Percentiles rank a stretch among this genome's conserved stretches.
Conservation (phyloP, 2,888 invertebrate genomes). For the Thyatira batis region DNA sequence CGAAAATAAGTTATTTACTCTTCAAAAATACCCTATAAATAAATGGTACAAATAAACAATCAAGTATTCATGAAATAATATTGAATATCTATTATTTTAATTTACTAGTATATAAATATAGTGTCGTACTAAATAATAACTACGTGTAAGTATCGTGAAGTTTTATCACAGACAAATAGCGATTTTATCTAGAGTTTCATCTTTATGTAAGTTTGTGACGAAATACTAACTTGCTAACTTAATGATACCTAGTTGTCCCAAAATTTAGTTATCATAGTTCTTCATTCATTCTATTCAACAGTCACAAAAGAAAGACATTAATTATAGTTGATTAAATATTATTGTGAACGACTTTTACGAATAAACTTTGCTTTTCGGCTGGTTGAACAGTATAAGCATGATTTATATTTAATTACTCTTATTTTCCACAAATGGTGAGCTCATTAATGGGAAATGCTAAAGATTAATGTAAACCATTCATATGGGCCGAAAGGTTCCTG, state of each 20-base stretch:
- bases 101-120: background rate
- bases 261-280: slow-evolving; percentile 5
- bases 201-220: slow-evolving; percentile 7
- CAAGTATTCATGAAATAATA: background rate
- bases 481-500: background rate
- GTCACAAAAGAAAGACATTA: slow-evolving; percentile 23
- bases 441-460: too few species aligned
- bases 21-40: too few species aligned
- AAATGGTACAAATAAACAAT: background rate
- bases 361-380: slow-evolving; percentile 32
- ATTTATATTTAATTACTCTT: background rate
- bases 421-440: background rate
- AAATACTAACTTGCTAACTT: slow-evolving; percentile 6
- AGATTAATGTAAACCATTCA: background rate
- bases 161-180: too few species aligned
- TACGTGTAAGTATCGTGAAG: too few species aligned
- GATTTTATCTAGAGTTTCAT: slow-evolving; percentile 9
- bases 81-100: background rate
- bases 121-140: background rate
- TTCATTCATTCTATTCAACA: slow-evolving; percentile 12
- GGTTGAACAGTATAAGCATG: slow-evolving; percentile 8
- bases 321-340: slow-evolving; percentile 28
- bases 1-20: too few species aligned
- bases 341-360: slow-evolving; percentile 31
- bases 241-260: slow-evolving; percentile 2